Evolutionary conservation across 2,797 vertebrate genomes (phyloP), one percentile per base, ranked within the genome.

Genomic region (Poeciliopsis paucimaculata): DNA sequence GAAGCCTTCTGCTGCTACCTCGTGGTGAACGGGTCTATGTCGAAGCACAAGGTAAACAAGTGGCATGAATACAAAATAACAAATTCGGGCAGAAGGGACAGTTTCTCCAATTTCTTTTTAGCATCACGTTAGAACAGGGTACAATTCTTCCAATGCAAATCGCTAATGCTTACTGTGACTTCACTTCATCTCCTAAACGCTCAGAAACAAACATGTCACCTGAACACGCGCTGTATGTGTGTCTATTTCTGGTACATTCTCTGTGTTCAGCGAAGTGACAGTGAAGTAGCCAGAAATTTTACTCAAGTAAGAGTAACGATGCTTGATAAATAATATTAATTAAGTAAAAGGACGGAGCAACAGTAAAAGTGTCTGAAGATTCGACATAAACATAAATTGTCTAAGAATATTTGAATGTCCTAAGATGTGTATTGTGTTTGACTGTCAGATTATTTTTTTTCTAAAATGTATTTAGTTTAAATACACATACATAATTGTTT

Each of bases 1-100:
- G 11, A 6, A 26, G 26, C 6, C 46, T 55, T 11, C 8, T 28
- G 13, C 51, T 23, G 13, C 64, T 23, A 26, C 28, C 47, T 45
- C 2, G 51, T 2, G 72, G 26, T 77, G 66, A 53, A 7, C 5
- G 16, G 64, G 43, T 45, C 55, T 8, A 95, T 95, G 94, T 93
- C 92, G 15, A 96, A 94, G 76, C 85, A 79, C 18, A 93, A 91
- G 90, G 91, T 93, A 91, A 87, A 75, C 66, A 18, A 72, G 46
- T 47, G 28, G 3, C 12, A 51, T 9, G 2, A 51, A 51, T 51
- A 57, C 26, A 57, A 57, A 57, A 57, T 57, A 57, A 15, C 12
- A 12, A 5, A 57, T 57, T 57, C 1, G n/a, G 55, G 55, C n/a
- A 57, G 26, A n/a, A 28, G 12, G n/a, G 28, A 57, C 55, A 57